Conservation (phyloP, 1,140 invertebrate species). For the Myzus persicae region DNA sequence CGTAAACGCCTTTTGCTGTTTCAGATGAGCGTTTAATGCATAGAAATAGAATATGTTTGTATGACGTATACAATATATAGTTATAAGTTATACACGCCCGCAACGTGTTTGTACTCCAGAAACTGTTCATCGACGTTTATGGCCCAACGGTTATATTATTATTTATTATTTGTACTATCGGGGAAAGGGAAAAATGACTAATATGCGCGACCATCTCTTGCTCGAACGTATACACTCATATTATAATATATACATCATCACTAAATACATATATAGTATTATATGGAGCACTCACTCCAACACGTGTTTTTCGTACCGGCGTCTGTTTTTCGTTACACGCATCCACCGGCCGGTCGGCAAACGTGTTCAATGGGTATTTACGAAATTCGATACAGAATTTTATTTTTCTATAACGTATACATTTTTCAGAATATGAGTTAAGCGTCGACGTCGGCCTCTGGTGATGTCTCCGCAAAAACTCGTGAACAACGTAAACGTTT, state of each 20-base stretch:
- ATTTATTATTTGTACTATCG: neutral
- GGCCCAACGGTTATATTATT: neutral
- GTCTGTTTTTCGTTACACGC: conserved; percentile 47
- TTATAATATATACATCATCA: neutral
- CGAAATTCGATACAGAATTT: conserved; percentile 38
- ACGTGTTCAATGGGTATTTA: conserved; percentile 50
- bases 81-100: neutral
- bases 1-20: neutral
- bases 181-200: neutral
- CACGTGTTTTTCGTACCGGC: conserved; percentile 35
- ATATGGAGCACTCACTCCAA: neutral
- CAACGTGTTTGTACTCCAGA: neutral
- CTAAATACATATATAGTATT: neutral
- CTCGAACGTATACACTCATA: neutral
- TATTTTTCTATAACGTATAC: neutral
- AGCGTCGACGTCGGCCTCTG: neutral
- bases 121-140: conserved; percentile 10
- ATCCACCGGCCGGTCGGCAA: neutral
- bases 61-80: neutral
- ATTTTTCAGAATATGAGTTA: neutral
- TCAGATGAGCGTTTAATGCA: neutral
- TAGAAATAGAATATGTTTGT: too few relatives aligned
- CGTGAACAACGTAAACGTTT: neutral
- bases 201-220: neutral
- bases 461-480: neutral